These are phyloP conservation scores for Suricata suricatta DNA, from an alignment of 2,113 vertebrate species.

Conservation along the genomic window DNA sequence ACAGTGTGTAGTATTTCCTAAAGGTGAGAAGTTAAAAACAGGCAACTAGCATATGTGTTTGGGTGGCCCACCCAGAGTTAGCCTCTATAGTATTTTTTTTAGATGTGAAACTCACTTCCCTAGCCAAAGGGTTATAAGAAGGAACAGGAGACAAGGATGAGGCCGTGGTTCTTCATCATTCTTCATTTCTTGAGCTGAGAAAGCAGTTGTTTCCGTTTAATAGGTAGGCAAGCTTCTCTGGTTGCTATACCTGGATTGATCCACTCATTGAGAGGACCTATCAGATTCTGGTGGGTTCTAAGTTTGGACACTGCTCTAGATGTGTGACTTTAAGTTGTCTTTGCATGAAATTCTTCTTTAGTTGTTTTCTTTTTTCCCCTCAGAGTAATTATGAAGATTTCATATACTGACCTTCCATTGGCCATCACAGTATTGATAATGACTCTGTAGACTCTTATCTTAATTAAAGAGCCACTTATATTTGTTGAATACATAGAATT, in stretches of 20 bases:
- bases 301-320: not conserved
- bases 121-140: not conserved
- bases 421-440: not conserved
- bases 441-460: not conserved
- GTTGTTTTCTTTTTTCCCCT: not conserved
- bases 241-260: not conserved
- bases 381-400: not conserved
- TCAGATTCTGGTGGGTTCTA: not conserved
- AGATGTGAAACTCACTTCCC: not conserved
- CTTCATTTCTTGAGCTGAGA: not conserved
- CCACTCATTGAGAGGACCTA: not conserved
- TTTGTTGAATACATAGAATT: not conserved
- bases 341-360: not conserved
- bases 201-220: not conserved
- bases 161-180: not conserved
- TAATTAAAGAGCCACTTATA: not conserved
- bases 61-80: not conserved
- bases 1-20: not conserved
- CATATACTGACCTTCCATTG: not conserved
- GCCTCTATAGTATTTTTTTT: not conserved
- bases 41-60: not conserved
- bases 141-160: not conserved
- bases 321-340: not conserved
- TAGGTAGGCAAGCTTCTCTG: not conserved
- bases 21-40: not conserved